phyloP scores from a whole-genome alignment of 1,140 invertebrate genomes.

The Pygmarrhopalites habei region DNA sequence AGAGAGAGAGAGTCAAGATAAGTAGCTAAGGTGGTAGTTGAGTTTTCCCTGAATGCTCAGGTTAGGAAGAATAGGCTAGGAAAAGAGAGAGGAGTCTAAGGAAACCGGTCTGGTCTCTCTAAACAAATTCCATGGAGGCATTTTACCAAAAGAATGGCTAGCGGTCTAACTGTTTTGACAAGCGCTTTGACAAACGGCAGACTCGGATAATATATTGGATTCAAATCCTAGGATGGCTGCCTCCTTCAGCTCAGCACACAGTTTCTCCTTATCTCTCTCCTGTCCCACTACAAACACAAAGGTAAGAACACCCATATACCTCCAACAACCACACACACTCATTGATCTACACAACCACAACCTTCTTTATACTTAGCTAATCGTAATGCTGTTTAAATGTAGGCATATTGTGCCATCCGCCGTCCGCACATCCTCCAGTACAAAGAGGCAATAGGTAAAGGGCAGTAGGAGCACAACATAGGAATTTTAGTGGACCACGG shows the following conservation, averaged over 20 bases:
- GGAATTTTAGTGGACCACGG: no score
- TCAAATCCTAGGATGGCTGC: neutral
- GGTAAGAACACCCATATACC: no score
- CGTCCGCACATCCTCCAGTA: no score
- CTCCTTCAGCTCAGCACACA: neutral
- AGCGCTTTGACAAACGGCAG: conserved; percentile 14
- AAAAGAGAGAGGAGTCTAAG: neutral
- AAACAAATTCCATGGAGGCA: conserved; percentile 11
- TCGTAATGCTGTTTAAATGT: neutral
- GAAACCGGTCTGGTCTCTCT: conserved; percentile 5
- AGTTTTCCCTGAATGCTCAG: no score
- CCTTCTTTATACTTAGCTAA: neutral
- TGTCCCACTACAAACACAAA: no score
- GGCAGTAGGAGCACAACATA: no score
- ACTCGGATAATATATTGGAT: conserved; percentile 12
- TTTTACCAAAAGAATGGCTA: conserved; percentile 4
- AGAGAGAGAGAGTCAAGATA: neutral
- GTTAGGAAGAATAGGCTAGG: no score
- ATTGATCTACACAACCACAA: neutral
- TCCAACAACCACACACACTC: neutral
- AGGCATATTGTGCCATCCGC: no score
- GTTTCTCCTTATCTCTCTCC: no score
- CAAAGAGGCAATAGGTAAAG: no score
- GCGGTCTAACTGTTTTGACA: conserved; percentile 19
- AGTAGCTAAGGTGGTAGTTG: neutral